phyloP scores from a whole-genome alignment of 2,797 vertebrate genomes.

The Mergus octosetaceus region DNA sequence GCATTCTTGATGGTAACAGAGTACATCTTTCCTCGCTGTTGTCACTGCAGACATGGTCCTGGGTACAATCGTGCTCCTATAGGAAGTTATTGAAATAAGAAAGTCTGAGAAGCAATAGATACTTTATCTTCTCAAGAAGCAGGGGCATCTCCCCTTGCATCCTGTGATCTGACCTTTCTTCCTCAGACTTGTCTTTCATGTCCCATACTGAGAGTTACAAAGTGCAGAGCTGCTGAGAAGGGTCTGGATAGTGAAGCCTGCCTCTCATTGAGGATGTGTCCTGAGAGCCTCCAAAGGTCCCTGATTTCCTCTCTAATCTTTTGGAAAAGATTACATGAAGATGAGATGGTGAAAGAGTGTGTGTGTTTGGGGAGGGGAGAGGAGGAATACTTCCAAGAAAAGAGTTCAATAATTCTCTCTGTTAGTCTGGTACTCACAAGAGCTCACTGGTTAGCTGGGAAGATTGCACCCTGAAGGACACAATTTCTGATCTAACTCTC shows the following conservation, averaged over 20 bases:
- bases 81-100: neutral
- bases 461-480: neutral
- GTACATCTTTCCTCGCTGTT: neutral
- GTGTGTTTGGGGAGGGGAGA: neutral
- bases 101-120: neutral
- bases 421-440: neutral
- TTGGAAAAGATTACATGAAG: neutral
- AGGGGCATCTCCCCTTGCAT: constrained; percentile 6
- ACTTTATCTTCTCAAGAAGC: neutral
- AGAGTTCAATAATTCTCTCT: neutral
- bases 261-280: neutral
- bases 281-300: neutral
- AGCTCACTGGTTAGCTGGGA: neutral
- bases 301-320: constrained; percentile 48
- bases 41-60: neutral
- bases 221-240: neutral
- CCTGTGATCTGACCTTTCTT: constrained; percentile 45
- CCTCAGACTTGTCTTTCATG: constrained; percentile 12
- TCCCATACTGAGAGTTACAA: constrained; percentile 14
- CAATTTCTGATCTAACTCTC: neutral
- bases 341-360: neutral
- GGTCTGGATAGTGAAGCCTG: neutral
- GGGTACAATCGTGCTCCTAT: neutral
- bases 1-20: neutral
- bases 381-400: neutral